A percentile compares a stretch with the other conserved stretches of the same genome.
Conservation (phyloP, 2,888 invertebrate genomes). For the Hofmannophila pseudospretella region DNA sequence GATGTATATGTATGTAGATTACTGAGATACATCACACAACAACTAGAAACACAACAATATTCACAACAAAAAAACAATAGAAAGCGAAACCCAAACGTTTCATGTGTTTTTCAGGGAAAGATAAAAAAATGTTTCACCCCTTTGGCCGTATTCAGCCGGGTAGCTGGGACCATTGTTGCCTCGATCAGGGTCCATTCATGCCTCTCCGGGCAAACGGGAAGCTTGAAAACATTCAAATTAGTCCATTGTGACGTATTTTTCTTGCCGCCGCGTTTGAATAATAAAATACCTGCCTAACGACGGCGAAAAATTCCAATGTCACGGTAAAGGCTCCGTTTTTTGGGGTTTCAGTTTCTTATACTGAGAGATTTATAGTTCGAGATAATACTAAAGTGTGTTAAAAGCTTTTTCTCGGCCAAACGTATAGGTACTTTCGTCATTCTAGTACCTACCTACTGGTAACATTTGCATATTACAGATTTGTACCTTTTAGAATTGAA, state of each 20-base stretch:
- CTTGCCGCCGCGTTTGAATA: conserved; percentile 41
- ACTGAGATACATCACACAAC: background rate
- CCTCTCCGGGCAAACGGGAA: conserved; percentile 47
- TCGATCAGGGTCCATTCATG: conserved; percentile 56
- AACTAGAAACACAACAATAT: background rate
- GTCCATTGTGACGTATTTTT: conserved; percentile 63
- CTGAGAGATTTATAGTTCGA: background rate
- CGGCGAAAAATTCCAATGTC: conserved; percentile 41
- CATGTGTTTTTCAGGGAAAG: conserved; percentile 52
- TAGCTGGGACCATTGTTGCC: conserved; percentile 50
- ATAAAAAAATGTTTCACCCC: conserved; percentile 39
- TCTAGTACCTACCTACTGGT: too few species aligned
- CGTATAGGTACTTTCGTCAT: too few species aligned
- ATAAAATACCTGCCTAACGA: conserved; percentile 30
- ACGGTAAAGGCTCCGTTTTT: conserved; percentile 13
- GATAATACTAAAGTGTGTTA: too few species aligned
- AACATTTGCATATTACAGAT: too few species aligned
- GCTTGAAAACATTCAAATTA: conserved; percentile 67
- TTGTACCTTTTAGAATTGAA: too few species aligned
- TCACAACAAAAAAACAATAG: conserved; percentile 41
- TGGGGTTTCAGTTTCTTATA: background rate
- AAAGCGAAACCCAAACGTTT: conserved; percentile 55
- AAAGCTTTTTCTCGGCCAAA: too few species aligned
- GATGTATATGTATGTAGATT: too few species aligned
- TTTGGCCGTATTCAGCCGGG: conserved; percentile 46